Base-by-base conservation (phyloP, 2,888 invertebrate species). In the Oligia strigilis region DNA sequence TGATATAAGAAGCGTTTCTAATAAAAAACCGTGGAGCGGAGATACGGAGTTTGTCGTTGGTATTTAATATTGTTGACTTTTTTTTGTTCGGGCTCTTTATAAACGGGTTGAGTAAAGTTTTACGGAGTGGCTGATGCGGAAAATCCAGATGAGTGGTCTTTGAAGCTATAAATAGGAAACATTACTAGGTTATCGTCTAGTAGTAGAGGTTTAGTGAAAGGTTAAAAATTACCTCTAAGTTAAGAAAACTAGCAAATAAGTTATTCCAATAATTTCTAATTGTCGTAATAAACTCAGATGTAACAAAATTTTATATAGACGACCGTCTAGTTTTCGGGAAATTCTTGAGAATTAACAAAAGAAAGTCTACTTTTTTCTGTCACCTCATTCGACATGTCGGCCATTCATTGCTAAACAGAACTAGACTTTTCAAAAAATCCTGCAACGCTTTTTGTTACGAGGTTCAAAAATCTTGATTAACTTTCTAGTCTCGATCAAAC, bases 1-100 rank as follows among this genome's bases (percentile, higher is more conserved):
- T 89, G 85, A 89, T 85, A 82, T 82, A 89, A 88, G 84, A 84
- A 87, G 82, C 79, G 80, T 86, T 82, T 81, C 82, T 83, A 83
- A 89, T 89, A 89, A 88, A 89, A 88, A 80, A 78, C 66, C 70
- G 70, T 77, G 58, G 66, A 75, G 40, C 65, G 49, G n/a, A 82
- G 81, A 79, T 82, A 78, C 80, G 84, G 74, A 84, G 82, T 80
- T 87, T 84, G 84, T 78, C 83, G 79, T 78, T 77, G 86, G 87
- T 81, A 88, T 88, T 88, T 88, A 86, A 88, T 88, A 85, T 88
- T 80, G 86, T 86, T 81, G 75, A 80, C 79, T 79, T 82, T 83
- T 80, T 78, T 82, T 83, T 83, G 77, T 81, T 80, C 43, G 43
- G 23, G 52, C 58, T 85, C 72, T 78, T 76, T 70, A 78, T 86